Conservation (phyloP, 2,888 invertebrate species). For the Empis stercorea region DNA sequence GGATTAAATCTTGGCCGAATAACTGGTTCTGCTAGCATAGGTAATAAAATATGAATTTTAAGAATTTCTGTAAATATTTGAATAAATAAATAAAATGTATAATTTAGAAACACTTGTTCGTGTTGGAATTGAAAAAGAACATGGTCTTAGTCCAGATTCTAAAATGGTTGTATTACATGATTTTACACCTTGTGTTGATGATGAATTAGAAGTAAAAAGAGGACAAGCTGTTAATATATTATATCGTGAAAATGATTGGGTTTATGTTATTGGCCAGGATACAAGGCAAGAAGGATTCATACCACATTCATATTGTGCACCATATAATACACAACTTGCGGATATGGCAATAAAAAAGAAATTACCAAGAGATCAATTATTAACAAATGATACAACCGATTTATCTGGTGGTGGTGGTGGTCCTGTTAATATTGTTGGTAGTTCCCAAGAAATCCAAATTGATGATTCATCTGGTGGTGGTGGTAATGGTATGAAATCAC, state of each 20-base stretch:
- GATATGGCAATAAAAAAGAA: constrained; percentile 80
- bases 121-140: constrained; percentile 78
- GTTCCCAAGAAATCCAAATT: background rate
- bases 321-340: constrained; percentile 61
- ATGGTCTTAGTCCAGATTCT: constrained; percentile 80
- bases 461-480: constrained; percentile 2
- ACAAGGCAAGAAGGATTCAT: constrained; percentile 87
- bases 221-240: constrained; percentile 90
- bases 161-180: constrained; percentile 93
- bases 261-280: constrained; percentile 85
- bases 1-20: constrained; percentile 75
- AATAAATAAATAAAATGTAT: too few species aligned
- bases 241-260: constrained; percentile 95
- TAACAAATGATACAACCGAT: constrained; percentile 41
- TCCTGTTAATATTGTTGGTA: background rate
- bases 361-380: constrained; percentile 52
- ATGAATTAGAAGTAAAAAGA: constrained; percentile 77
- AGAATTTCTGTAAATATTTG: constrained; percentile 42
- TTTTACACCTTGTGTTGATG: constrained; percentile 89
- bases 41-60: constrained; percentile 50
- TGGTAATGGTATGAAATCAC: constrained; percentile 17
- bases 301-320: constrained; percentile 86
- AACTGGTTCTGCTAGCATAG: constrained; percentile 84
- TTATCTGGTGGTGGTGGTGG: constrained; percentile 11
- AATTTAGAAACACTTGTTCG: constrained; percentile 26